Conservation (phyloP, 2,888 invertebrate genomes). For the Trachelus stipa region DNA sequence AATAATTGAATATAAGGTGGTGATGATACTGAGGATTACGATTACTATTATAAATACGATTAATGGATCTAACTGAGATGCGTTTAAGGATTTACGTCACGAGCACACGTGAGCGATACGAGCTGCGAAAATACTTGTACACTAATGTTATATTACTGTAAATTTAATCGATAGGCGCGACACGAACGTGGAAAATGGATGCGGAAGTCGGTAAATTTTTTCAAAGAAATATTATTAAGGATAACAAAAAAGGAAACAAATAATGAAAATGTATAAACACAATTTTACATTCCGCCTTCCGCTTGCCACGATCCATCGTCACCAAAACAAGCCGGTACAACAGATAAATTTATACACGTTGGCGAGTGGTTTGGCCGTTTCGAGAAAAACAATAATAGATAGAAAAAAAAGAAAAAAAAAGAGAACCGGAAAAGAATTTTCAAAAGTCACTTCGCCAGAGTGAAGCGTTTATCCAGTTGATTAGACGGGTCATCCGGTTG, state of each 20-base stretch:
- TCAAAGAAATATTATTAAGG: neutral
- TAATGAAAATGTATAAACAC: slow-evolving; percentile 26
- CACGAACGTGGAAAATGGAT: neutral
- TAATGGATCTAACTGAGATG: no score
- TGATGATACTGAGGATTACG: slow-evolving; percentile 18
- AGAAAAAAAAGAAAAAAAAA: no score
- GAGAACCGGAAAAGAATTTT: no score
- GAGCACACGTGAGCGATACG: no score
- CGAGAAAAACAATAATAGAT: neutral
- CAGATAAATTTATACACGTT: slow-evolving; percentile 32
- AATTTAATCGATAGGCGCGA: neutral
- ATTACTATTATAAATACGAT: slow-evolving; percentile 9
- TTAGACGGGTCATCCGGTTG: no score
- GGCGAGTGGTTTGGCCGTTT: slow-evolving; percentile 33
- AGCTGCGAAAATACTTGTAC: no score
- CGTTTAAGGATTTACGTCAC: no score
- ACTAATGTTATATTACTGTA: slow-evolving; percentile 4
- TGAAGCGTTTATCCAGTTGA: no score
- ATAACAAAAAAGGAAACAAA: slow-evolving; percentile 20
- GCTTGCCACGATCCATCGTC: no score
- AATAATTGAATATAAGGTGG: slow-evolving; percentile 30
- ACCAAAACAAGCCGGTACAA: no score
- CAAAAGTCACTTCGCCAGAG: no score
- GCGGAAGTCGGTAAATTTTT: slow-evolving; percentile 15
- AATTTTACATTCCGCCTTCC: slow-evolving; percentile 4